These are phyloP conservation scores for Planiliza haematocheilus DNA, from an alignment of 2,113 vertebrate genomes.

Conservation along the genomic window DNA sequence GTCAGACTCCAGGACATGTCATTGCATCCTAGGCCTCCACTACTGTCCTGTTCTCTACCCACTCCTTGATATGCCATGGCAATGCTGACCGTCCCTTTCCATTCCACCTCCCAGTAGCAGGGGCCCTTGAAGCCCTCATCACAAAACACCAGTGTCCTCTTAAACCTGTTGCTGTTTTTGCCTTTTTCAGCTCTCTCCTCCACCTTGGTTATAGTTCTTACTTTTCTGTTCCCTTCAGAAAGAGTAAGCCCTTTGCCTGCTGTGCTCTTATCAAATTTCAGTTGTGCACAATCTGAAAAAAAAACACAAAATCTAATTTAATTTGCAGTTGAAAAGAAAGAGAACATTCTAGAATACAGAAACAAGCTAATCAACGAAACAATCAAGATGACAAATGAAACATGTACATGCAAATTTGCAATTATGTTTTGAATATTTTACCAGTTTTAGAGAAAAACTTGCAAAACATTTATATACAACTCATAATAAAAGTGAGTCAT, in stretches of 20 bases:
- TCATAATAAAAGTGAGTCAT: too few species aligned
- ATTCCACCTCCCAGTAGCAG: constrained; percentile 60
- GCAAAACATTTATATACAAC: too few species aligned
- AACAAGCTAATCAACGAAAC: too few species aligned
- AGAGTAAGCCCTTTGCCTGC: constrained; percentile 39
- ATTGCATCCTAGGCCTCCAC: constrained; percentile 39
- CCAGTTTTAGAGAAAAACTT: too few species aligned
- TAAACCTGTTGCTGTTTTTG: constrained; percentile 25
- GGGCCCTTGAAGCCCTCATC: constrained; percentile 3
- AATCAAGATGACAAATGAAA: too few species aligned
- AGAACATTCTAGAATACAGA: too few species aligned
- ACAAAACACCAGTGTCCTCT: constrained; percentile 46
- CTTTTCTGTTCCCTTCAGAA: constrained; percentile 11
- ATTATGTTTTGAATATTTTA: too few species aligned
- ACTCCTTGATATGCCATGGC: constrained; percentile 24
- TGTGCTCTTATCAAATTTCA: constrained; percentile 59
- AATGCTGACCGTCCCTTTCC: constrained; percentile 15
- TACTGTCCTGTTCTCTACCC: neutral
- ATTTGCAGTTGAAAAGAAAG: neutral
- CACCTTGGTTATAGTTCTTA: neutral
- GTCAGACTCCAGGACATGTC: constrained; percentile 51
- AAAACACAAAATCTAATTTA: neutral
- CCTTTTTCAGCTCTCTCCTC: neutral
- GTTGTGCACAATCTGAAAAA: constrained; percentile 48
- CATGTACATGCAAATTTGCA: too few species aligned